Conservation (phyloP, 2,888 invertebrate genomes). For the Alsophila aescularia region DNA sequence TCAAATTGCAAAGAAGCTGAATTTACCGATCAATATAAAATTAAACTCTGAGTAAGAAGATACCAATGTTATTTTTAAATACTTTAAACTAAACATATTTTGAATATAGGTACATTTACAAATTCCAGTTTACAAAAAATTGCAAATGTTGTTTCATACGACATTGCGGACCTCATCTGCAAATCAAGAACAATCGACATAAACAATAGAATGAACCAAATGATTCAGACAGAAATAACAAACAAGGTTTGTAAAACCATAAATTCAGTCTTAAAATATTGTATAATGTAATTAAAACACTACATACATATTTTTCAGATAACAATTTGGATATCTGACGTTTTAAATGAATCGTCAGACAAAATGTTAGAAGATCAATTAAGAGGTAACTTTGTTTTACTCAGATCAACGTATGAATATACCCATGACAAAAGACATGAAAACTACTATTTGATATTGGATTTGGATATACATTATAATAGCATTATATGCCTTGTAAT, state of each 20-base stretch:
- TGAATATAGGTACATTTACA: neutral
- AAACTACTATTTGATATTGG: no score
- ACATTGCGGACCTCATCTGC: conserved; percentile 50
- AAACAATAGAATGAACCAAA: conserved; percentile 32
- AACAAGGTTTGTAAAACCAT: conserved; percentile 12
- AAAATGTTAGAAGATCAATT: conserved; percentile 65
- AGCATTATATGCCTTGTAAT: no score
- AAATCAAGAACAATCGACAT: conserved; percentile 29
- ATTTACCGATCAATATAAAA: conserved; percentile 47
- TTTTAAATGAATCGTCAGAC: conserved; percentile 59
- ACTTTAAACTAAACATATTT: neutral
- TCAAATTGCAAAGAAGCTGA: conserved; percentile 53
- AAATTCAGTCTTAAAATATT: neutral
- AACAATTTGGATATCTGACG: conserved; percentile 63
- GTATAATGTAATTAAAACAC: neutral
- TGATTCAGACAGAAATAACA: conserved; percentile 53
- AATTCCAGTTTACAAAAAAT: conserved; percentile 55
- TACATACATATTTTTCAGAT: conserved; percentile 46
- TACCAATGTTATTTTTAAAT: neutral
- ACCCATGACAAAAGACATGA: no score
- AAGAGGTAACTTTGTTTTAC: conserved; percentile 51
- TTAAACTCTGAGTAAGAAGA: conserved; percentile 60
- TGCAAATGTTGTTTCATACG: conserved; percentile 50
- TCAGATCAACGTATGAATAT: neutral
- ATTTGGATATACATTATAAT: no score